Evolutionary conservation across 2,113 vertebrate genomes (phyloP).

Genomic region (Nothocercus nigrocapillus): DNA sequence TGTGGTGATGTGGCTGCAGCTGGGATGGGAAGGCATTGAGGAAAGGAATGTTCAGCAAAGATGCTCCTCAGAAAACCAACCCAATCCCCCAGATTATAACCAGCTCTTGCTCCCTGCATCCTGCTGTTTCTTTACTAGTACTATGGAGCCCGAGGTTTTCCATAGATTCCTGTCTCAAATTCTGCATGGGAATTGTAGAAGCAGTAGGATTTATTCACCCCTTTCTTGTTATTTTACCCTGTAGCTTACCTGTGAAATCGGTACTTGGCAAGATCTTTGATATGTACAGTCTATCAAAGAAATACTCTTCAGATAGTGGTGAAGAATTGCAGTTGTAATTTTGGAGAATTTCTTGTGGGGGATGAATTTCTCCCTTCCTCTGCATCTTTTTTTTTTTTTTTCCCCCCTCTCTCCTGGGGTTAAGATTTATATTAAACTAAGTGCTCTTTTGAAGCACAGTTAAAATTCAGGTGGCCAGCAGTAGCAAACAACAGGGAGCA

Average conservation of each 20-base stretch:
- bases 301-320: not conserved
- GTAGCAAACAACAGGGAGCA: not conserved
- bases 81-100: not conserved
- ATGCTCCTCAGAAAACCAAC: not conserved
- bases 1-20: not conserved
- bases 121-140: not conserved
- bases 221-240: not conserved
- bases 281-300: not conserved
- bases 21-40: not conserved
- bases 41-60: not conserved
- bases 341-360: not conserved
- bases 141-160: not conserved
- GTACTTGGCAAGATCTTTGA: not conserved
- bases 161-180: not conserved
- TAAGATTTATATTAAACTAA: not conserved
- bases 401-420: not conserved
- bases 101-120: not conserved
- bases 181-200: not conserved
- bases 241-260: not conserved
- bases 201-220: not conserved
- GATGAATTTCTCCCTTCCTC: not conserved
- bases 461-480: not conserved
- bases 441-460: not conserved
- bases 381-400: not conserved
- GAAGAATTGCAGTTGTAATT: not conserved